Evolutionary conservation across 2,113 vertebrate genomes (phyloP).

Genomic region (Odobenus rosmarus): DNA sequence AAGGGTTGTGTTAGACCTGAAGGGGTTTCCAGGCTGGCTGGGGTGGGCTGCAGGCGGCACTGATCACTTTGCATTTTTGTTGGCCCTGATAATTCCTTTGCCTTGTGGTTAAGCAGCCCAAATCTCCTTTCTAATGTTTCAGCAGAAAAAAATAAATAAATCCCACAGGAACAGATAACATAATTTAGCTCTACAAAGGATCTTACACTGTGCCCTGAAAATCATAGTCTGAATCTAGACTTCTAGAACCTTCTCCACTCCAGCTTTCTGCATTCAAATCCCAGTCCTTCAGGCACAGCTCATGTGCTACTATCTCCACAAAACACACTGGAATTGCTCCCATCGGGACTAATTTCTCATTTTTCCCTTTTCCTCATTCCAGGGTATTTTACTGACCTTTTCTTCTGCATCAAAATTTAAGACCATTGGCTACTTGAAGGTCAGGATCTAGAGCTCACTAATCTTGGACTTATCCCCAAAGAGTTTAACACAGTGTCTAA

Average conservation of each 20-base stretch:
- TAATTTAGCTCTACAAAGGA: slow-evolving; percentile 6
- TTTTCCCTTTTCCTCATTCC: neutral
- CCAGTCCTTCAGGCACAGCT: neutral
- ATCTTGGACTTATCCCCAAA: neutral
- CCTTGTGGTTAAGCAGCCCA: neutral
- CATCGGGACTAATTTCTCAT: neutral
- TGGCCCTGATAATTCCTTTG: neutral
- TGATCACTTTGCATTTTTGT: slow-evolving; percentile 3
- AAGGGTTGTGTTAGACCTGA: neutral
- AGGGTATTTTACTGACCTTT: neutral
- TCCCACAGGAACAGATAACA: slow-evolving; percentile 21
- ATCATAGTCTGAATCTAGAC: neutral
- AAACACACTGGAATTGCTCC: neutral
- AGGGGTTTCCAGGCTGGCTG: neutral
- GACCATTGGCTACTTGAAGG: neutral
- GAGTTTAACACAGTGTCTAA: neutral
- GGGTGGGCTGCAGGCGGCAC: neutral
- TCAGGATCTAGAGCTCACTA: neutral
- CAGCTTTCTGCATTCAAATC: neutral
- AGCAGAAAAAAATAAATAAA: neutral
- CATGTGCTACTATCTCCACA: neutral
- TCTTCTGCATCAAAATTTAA: neutral
- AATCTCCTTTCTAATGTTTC: slow-evolving; percentile 51
- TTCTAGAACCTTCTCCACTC: neutral
- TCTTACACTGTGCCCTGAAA: slow-evolving; percentile 34